These are phyloP conservation scores for Tylochromis polylepis DNA, from an alignment of 2,113 vertebrate species.

Conservation along the genomic window DNA sequence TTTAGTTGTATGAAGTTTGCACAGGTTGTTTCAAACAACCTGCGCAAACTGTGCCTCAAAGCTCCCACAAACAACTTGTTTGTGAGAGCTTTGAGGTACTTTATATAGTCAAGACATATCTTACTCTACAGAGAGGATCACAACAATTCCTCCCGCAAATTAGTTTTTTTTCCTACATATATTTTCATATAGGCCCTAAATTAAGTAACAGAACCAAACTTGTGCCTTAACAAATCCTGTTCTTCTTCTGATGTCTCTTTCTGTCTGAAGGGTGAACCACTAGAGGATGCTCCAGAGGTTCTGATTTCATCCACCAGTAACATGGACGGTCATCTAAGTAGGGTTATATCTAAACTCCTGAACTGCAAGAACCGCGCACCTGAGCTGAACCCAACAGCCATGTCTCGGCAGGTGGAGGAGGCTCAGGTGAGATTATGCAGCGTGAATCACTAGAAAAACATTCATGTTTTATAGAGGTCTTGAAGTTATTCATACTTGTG, in stretches of 20 bases:
- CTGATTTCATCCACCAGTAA: constrained; percentile 24
- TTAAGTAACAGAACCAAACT: background rate
- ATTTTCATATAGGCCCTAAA: background rate
- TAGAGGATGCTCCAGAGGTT: constrained; percentile 16
- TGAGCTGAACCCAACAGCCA: constrained; percentile 73
- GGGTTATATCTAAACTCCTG: constrained; percentile 73
- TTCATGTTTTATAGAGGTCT: background rate
- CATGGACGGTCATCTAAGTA: constrained; percentile 61
- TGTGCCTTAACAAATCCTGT: background rate
- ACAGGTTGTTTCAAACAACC: no score
- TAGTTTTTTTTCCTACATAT: background rate
- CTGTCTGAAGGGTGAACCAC: constrained; percentile 31
- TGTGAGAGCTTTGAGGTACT: background rate
- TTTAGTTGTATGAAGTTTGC: background rate
- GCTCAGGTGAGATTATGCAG: constrained; percentile 75
- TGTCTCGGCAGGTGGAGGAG: constrained; percentile 81
- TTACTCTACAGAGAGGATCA: background rate
- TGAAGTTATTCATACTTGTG: background rate
- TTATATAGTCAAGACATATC: background rate
- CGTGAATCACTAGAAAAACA: background rate
- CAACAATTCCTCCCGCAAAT: background rate
- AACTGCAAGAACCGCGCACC: constrained; percentile 75
- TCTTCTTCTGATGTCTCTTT: background rate
- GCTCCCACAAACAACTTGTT: no score
- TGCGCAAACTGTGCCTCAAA: no score